These are phyloP conservation scores for Aphodius sticticus DNA, from an alignment of 2,888 invertebrate genomes.

Conservation along the genomic window DNA sequence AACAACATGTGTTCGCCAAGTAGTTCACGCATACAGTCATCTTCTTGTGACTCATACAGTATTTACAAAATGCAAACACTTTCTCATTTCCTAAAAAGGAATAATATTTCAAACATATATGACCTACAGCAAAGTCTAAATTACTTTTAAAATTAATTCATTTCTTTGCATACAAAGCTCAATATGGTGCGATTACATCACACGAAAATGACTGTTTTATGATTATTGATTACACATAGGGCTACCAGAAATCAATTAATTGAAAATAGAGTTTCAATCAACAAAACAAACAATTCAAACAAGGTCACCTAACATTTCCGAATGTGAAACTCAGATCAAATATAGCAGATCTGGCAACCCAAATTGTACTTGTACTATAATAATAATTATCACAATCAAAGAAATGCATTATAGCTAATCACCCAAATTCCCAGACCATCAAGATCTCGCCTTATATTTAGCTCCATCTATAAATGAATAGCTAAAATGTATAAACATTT, in stretches of 20 bases:
- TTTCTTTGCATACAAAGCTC: background rate
- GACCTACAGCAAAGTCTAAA: background rate
- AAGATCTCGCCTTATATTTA: background rate
- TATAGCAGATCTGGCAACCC: background rate
- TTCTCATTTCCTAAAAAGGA: constrained; percentile 23
- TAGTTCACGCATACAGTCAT: constrained; percentile 22
- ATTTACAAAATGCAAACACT: constrained; percentile 15
- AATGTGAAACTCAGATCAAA: too few species aligned
- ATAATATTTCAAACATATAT: constrained; percentile 19
- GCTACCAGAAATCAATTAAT: too few species aligned
- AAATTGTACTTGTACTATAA: background rate
- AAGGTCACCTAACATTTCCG: too few species aligned
- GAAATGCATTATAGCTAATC: background rate
- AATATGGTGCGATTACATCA: background rate
- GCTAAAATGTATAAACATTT: background rate
- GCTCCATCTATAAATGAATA: background rate
- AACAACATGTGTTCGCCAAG: constrained; percentile 16
- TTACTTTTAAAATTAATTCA: background rate
- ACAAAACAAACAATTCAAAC: too few species aligned
- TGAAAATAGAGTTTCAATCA: too few species aligned
- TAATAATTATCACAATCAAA: background rate
- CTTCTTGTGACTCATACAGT: constrained; percentile 17
- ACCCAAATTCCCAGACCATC: background rate
- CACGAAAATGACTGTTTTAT: background rate
- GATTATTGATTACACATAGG: too few species aligned